Conservation (phyloP, 35 echinoderm and acorn worm genomes). For the Lytechinus variegatus region DNA sequence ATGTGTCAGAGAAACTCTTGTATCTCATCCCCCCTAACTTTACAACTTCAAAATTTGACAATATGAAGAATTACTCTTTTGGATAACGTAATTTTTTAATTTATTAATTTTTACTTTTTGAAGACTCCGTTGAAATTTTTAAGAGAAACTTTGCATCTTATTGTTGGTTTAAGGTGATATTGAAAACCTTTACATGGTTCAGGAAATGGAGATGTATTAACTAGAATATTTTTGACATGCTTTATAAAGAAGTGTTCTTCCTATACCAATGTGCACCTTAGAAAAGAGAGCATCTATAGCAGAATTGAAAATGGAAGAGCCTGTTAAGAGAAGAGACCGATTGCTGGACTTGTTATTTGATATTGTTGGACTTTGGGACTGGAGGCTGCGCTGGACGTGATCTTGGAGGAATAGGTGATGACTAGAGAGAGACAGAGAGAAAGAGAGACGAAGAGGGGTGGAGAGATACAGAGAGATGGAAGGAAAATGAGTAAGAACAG, state of each 20-base stretch:
- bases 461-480: not conserved
- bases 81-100: no score
- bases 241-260: not conserved
- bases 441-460: not conserved
- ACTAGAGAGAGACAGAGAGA: conserved; percentile 37
- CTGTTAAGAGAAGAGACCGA: not conserved
- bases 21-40: no score
- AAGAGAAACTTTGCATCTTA: no score
- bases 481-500: not conserved
- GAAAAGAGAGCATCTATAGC: not conserved
- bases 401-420: conserved; percentile 22
- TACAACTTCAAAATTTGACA: no score
- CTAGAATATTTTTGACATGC: no score
- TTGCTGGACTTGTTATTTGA: conserved; percentile 13
- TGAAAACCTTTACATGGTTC: not conserved
- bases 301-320: not conserved
- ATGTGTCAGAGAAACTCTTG: no score
- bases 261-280: not conserved
- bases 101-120: no score
- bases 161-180: not conserved
- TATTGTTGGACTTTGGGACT: conserved; percentile 50
- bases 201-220: not conserved
- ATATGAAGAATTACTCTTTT: no score
- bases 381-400: conserved; percentile 36
- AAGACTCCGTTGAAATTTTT: no score